Evolutionary conservation across 1,140 invertebrate species (phyloP), one percentile per base, ranked within the genome.

Genomic region (Hyphantria cunea): DNA sequence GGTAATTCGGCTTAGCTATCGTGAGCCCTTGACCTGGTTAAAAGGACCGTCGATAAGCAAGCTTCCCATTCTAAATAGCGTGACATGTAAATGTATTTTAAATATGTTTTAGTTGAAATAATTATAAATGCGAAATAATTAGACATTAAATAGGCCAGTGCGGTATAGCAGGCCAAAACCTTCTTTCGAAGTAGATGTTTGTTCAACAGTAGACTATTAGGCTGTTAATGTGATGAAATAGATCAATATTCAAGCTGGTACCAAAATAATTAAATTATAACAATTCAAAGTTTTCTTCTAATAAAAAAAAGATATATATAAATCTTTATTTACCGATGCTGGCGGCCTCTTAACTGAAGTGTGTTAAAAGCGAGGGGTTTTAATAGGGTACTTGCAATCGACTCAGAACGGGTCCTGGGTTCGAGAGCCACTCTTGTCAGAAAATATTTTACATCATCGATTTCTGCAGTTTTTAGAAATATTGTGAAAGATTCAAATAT

Each of bases 341-440:
- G 17, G 17, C 17, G 5, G 25, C 25, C 32, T 34, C 42, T 56
- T 39, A 0, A 32, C 10, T 49, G 45, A 34, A 41, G 45, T 12
- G 34, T 42, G 52, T 49, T 48, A 34, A 49, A 60, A 33, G 53
- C 48, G 59, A 65, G 59, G 62, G 52, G 17, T 68, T 64, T 68
- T 71, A 71, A 71, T 68, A 71, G 66, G 66, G 50, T 51, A 44
- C 68, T 66, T 61, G 31, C 32, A 14, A 50, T 39, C 58, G 50
- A 33, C 61, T 68, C 44, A 48, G 58, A 42, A 45, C 68, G 41
- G n/a, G 64, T 34, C 34, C 56, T 64, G 56, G 49, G 51, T 50
- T 64, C 58, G 34, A 75, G 70, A 31, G 63, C 50, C 64, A 50
- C 71, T 74, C 39, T 58, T 65, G 48, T 41, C 39, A 14, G 15